A percentile compares a stretch with the other conserved stretches of the same genome.
These are phyloP conservation scores for Cataglyphis rosenhaueri DNA, from an alignment of 2,888 invertebrate species.

Conservation along the genomic window DNA sequence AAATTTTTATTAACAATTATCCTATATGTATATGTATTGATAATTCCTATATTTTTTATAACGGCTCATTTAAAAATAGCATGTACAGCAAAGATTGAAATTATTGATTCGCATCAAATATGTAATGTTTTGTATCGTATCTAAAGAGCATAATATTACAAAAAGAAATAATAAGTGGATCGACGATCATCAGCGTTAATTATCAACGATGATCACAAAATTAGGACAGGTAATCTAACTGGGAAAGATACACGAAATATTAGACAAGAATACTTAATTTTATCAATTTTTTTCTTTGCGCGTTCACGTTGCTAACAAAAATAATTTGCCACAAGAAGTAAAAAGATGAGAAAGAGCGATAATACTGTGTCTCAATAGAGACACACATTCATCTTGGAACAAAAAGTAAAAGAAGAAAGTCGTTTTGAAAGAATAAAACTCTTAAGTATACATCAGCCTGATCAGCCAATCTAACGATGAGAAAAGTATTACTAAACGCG, in stretches of 20 bases:
- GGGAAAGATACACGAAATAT: not conserved
- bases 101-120: constrained; percentile 3
- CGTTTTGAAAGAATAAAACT: constrained; percentile 28
- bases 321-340: not conserved
- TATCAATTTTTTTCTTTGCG: not conserved
- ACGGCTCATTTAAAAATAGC: not conserved
- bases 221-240: constrained; percentile 4
- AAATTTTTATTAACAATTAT: not conserved
- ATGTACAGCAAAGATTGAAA: constrained; percentile 4
- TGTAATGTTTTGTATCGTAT: not conserved
- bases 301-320: not conserved
- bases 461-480: constrained; percentile 3
- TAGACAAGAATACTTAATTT: constrained; percentile 24
- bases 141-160: constrained; percentile 13
- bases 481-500: constrained; percentile 35
- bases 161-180: constrained; percentile 11
- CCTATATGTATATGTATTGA: not conserved
- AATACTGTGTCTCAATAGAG: not conserved
- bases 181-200: not conserved
- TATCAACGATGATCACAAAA: not conserved
- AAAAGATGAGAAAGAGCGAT: constrained; percentile 6
- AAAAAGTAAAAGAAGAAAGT: constrained; percentile 12
- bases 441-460: constrained; percentile 33
- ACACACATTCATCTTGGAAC: constrained; percentile 24
- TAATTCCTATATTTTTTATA: constrained; percentile 8